Conservation (phyloP, 2,888 invertebrate genomes). For the Plebejus argus region DNA sequence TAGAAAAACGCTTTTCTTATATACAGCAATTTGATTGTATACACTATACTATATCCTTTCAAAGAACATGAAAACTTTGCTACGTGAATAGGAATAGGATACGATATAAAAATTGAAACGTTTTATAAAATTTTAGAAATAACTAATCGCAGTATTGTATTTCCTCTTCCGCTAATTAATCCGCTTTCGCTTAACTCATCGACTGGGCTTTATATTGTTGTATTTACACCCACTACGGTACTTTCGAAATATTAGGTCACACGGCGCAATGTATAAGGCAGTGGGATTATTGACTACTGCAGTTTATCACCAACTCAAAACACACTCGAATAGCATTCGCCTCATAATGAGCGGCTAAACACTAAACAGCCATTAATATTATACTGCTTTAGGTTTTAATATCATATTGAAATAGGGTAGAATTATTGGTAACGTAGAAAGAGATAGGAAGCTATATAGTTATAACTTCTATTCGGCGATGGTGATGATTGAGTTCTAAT, state of each 20-base stretch:
- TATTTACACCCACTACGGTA: conserved; percentile 41
- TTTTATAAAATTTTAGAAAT: too few species aligned
- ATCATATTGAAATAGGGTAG: too few species aligned
- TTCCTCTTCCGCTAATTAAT: not conserved
- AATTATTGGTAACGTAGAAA: too few species aligned
- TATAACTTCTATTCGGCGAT: not conserved
- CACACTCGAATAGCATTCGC: not conserved
- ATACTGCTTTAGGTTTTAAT: not conserved
- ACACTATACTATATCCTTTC: too few species aligned
- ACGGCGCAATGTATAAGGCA: conserved; percentile 48
- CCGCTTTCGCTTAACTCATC: not conserved
- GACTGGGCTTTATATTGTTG: conserved; percentile 24
- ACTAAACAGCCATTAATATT: not conserved
- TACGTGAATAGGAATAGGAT: too few species aligned
- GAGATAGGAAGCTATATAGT: not conserved
- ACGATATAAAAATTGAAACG: too few species aligned
- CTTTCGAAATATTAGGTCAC: conserved; percentile 57
- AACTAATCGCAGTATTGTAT: too few species aligned
- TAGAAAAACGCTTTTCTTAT: too few species aligned
- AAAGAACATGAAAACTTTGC: too few species aligned
- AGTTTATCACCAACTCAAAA: conserved; percentile 37
- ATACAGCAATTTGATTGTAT: too few species aligned
- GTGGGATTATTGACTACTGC: conserved; percentile 52
- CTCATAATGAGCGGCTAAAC: not conserved
- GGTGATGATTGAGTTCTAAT: not conserved